Percentiles rank a stretch among this genome's conserved stretches.
Evolutionary conservation across 2,888 invertebrate genomes (phyloP).

Genomic region (Eretmocerus hayati): DNA sequence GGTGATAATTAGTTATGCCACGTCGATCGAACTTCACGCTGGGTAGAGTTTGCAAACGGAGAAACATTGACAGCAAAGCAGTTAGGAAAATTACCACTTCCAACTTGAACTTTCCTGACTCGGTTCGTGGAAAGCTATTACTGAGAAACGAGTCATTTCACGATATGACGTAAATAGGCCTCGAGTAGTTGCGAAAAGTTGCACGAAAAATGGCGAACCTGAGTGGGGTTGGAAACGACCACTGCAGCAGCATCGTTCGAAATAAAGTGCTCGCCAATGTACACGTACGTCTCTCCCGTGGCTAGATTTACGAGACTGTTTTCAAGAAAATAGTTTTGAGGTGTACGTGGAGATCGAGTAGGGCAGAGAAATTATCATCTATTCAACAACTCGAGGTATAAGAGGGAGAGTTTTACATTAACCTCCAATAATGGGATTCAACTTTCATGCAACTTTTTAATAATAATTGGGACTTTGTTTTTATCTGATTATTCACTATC

Average conservation of each 20-base stretch:
- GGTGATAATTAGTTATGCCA: no score
- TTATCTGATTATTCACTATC: not conserved
- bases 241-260: constrained; percentile 1
- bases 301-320: constrained; percentile 14
- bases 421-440: constrained; percentile 7
- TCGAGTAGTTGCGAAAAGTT: no score
- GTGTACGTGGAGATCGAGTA: not conserved
- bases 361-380: constrained; percentile 4
- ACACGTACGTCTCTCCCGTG: not conserved
- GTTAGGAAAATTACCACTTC: no score
- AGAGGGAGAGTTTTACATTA: constrained; percentile 1
- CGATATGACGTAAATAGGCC: no score
- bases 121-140: no score
- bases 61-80: no score
- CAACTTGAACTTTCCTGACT: no score
- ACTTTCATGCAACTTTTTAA: not conserved
- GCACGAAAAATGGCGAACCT: no score
- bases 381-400: not conserved
- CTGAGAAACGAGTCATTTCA: no score
- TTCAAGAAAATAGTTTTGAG: constrained; percentile 12
- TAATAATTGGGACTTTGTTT: not conserved
- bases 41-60: no score
- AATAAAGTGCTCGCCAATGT: constrained; percentile 8
- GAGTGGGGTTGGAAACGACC: not conserved
- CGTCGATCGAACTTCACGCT: no score